These are phyloP conservation scores for Amphipyra tragopoginis DNA, from an alignment of 2,888 invertebrate genomes.

Conservation along the genomic window DNA sequence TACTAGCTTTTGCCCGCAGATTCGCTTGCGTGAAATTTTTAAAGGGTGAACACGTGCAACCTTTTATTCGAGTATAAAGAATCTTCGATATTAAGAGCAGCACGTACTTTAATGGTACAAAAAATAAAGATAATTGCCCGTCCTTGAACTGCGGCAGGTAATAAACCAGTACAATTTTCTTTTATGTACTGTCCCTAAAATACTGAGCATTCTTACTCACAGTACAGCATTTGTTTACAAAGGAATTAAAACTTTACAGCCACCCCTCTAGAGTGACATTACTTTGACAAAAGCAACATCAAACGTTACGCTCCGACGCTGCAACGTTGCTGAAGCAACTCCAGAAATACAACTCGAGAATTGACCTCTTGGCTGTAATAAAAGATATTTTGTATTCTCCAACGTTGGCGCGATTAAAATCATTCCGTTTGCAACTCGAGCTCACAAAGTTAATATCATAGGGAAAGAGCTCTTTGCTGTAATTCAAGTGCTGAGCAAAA, in stretches of 20 bases:
- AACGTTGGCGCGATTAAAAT: slow-evolving; percentile 62
- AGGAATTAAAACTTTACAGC: slow-evolving; percentile 46
- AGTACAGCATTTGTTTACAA: slow-evolving; percentile 19
- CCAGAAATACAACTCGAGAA: slow-evolving; percentile 33
- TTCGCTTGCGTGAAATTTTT: too few relatives aligned
- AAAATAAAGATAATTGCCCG: slow-evolving; percentile 20
- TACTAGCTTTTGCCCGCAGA: too few relatives aligned
- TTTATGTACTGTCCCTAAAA: slow-evolving; percentile 26
- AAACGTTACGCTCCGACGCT: slow-evolving; percentile 14
- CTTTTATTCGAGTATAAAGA: not conserved
- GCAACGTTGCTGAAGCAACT: not conserved
- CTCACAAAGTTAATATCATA: slow-evolving; percentile 63
- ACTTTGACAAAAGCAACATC: slow-evolving; percentile 38
- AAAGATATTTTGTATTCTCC: slow-evolving; percentile 60
- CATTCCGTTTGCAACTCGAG: slow-evolving; percentile 50
- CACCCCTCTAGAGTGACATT: slow-evolving; percentile 33
- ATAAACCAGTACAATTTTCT: slow-evolving; percentile 23
- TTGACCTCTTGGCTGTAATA: slow-evolving; percentile 55
- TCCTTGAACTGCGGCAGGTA: slow-evolving; percentile 26
- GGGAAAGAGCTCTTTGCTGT: slow-evolving; percentile 61
- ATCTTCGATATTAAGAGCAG: not conserved
- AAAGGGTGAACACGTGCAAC: too few relatives aligned
- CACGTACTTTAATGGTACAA: not conserved
- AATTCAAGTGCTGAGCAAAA: slow-evolving; percentile 70
- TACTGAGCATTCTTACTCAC: not conserved